Conservation (phyloP, 1,140 invertebrate genomes). For the Habropoda laboriosa region DNA sequence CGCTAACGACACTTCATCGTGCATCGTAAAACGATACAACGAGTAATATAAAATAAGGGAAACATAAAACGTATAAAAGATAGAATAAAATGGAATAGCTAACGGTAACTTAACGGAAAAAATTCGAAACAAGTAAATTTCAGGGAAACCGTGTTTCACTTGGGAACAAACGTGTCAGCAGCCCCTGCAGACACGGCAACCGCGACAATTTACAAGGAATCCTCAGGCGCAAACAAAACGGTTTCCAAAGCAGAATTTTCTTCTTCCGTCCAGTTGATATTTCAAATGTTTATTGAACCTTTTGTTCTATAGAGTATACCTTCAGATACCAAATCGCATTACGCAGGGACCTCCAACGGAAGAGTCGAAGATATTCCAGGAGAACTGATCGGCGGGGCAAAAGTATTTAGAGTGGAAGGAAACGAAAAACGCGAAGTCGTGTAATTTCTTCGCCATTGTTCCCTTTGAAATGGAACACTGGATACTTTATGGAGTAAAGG, state of each 20-base stretch:
- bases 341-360: too few species aligned
- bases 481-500: not conserved
- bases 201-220: not conserved
- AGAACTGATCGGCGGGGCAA: not conserved
- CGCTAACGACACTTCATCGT: too few species aligned
- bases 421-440: not conserved
- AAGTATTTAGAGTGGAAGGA: not conserved
- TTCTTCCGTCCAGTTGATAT: too few species aligned
- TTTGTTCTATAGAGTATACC: not conserved
- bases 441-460: constrained; percentile 1
- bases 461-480: constrained; percentile 6
- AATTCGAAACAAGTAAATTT: not conserved
- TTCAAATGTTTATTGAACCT: not conserved
- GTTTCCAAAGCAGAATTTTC: not conserved
- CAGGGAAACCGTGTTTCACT: not conserved
- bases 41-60: too few species aligned
- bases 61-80: too few species aligned
- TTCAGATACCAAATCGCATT: not conserved
- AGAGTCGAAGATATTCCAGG: not conserved
- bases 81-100: not conserved
- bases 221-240: not conserved
- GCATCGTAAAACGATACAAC: not conserved
- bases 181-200: not conserved
- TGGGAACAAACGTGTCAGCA: not conserved
- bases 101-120: not conserved